phyloP scores from a whole-genome alignment of 2,113 vertebrate species.

The Gopherus flavomarginatus region DNA sequence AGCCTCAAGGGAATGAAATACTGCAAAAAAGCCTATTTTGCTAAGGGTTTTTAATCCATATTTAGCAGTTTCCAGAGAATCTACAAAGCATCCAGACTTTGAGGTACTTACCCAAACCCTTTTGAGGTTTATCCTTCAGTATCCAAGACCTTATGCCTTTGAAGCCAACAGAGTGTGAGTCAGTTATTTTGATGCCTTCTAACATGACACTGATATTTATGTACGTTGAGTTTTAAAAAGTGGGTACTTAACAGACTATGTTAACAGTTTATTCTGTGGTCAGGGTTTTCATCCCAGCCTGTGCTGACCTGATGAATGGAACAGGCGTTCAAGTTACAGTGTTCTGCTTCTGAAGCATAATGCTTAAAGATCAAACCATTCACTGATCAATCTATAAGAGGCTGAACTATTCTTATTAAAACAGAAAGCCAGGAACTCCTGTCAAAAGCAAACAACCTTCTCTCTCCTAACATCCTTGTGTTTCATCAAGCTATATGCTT shows the following conservation, averaged over 20 bases:
- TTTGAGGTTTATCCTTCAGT: not conserved
- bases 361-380: slow-evolving; percentile 17
- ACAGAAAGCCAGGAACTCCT: not conserved
- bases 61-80: not conserved
- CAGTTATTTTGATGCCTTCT: not conserved
- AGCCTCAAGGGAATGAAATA: not conserved
- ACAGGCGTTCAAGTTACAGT: not conserved
- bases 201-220: not conserved
- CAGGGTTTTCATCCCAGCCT: not conserved
- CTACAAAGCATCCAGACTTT: not conserved
- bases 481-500: not conserved
- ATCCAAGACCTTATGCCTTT: not conserved
- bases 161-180: not conserved
- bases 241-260: not conserved
- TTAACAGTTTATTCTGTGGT: not conserved
- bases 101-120: not conserved
- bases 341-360: not conserved
- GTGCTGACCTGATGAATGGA: not conserved
- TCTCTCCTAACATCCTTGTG: not conserved
- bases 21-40: not conserved
- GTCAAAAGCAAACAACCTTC: not conserved
- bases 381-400: not conserved
- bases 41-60: not conserved
- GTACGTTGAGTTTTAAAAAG: not conserved
- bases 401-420: not conserved